Conservation (phyloP, 2,888 invertebrate genomes). For the Altica lythri region DNA sequence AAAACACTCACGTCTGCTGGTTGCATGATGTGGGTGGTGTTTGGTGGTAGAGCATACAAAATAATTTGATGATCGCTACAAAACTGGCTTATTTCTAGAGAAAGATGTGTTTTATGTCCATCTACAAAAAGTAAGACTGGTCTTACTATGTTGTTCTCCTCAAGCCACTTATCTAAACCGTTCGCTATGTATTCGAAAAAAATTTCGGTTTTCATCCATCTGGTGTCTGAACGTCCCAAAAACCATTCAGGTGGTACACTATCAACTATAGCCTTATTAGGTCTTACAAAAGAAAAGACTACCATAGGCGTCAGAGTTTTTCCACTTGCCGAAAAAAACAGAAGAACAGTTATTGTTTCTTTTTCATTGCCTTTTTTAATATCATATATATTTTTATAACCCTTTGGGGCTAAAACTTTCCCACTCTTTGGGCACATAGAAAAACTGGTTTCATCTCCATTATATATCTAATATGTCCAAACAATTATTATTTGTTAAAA, state of each 20-base stretch:
- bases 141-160: not conserved
- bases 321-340: constrained; percentile 13
- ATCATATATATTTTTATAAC: constrained; percentile 6
- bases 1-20: constrained; percentile 29
- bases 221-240: not conserved
- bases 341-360: constrained; percentile 5
- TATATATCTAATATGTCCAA: constrained; percentile 25
- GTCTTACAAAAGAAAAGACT: not conserved
- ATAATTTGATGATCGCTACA: constrained; percentile 37
- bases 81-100: not conserved
- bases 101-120: constrained; percentile 1
- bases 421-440: constrained; percentile 35
- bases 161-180: not conserved
- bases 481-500: constrained; percentile 31
- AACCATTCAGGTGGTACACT: not conserved
- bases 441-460: constrained; percentile 40
- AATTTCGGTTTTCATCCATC: not conserved
- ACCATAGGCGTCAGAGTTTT: constrained; percentile 9
- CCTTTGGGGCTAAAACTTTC: constrained; percentile 31
- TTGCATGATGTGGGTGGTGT: constrained; percentile 26
- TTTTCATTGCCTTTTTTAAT: constrained; percentile 7
- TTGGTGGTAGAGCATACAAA: constrained; percentile 33
- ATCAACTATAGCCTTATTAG: constrained; percentile 11
- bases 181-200: constrained; percentile 3
- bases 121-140: constrained; percentile 1